Base-by-base conservation (phyloP, 2,888 invertebrate species). In the Spisula subtruncata region DNA sequence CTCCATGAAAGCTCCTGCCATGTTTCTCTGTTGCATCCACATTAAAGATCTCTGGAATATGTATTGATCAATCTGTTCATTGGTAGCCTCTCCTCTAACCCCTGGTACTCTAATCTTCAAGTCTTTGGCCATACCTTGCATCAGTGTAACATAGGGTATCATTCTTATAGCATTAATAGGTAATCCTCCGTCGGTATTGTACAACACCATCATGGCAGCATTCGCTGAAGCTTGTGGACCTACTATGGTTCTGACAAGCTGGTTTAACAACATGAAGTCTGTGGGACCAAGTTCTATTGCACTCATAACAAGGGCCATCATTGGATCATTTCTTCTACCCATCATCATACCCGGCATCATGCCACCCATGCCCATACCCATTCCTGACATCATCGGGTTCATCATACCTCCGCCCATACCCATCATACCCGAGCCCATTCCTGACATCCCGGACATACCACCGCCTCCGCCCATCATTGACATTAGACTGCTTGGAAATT, bases 131-230 rank as follows among this genome's bases (percentile, higher is more conserved):
- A 91, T 80, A 18, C 60, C 84, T 51, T 91, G 89, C 88, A 91
- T 85, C n/a, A 86, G 12, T 12, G 88, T 81, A 18, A 91, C 84
- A 48, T 88, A 90, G 1, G 86, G 88, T 14, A 89, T 84, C 82
- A 89, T 84, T 51, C 60, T 79, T 20, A 86, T 51, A 10, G 86
- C 71, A 51, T 75, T 86, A 18, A 29, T 86, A 12, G 91, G 91
- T 16, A 85, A 60, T 2, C 91, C 87, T 6, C 89, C 88, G 41
- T 91, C 88, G 54, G 66, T 83, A n/a, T 46, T 71, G n/a, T 86
- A 89, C 16, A 91, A 56, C 8, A 85, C 83, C 56, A 91, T 86
- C 82, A 91, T 80, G 29, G 81, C 83, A n/a, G 91, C 86, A 66
- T 83, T 89, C 0, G 88, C 88, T 4, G 81, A 51, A 8, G 88